These are phyloP conservation scores for Pseudochaenichthys georgianus DNA, from an alignment of 2,797 vertebrate genomes.

Conservation along the genomic window DNA sequence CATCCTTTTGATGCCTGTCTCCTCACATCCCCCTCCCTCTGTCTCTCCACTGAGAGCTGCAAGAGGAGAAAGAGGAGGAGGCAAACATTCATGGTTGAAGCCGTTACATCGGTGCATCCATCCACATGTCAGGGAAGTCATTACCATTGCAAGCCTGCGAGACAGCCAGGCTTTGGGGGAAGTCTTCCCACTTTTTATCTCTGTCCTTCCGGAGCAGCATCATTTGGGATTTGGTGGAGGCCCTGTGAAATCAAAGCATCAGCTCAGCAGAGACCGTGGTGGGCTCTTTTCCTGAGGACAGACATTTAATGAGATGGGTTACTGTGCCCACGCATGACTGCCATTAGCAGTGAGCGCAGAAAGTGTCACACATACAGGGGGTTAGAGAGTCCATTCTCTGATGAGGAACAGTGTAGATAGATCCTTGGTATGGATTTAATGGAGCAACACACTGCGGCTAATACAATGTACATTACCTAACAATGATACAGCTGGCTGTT, in stretches of 20 bases:
- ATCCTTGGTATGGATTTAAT: conserved; percentile 40
- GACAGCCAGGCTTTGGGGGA: conserved; percentile 23
- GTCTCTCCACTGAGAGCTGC: conserved; percentile 41
- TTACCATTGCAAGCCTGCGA: conserved; percentile 45
- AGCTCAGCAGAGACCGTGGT: conserved; percentile 36
- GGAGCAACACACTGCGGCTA: conserved; percentile 26
- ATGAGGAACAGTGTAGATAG: conserved; percentile 24
- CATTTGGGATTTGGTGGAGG: conserved; percentile 33
- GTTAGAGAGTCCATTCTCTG: conserved; percentile 40
- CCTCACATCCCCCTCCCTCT: conserved; percentile 39
- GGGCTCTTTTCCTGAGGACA: conserved; percentile 43
- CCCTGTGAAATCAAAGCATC: conserved; percentile 41
- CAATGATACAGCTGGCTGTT: not conserved
- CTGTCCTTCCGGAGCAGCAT: not conserved
- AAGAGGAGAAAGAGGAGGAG: conserved; percentile 27
- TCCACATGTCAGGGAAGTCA: conserved; percentile 47
- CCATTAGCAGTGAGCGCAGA: conserved; percentile 40
- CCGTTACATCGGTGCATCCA: conserved; percentile 40
- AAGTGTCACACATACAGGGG: conserved; percentile 40
- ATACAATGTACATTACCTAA: conserved; percentile 26
- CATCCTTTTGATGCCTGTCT: conserved; percentile 69
- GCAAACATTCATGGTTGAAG: conserved; percentile 25
- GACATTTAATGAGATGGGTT: conserved; percentile 63
- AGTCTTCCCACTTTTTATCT: conserved; percentile 16
- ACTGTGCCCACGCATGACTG: conserved; percentile 36